Conservation (phyloP, 2,113 vertebrate species). For the Mesoclemmys tuberculata region DNA sequence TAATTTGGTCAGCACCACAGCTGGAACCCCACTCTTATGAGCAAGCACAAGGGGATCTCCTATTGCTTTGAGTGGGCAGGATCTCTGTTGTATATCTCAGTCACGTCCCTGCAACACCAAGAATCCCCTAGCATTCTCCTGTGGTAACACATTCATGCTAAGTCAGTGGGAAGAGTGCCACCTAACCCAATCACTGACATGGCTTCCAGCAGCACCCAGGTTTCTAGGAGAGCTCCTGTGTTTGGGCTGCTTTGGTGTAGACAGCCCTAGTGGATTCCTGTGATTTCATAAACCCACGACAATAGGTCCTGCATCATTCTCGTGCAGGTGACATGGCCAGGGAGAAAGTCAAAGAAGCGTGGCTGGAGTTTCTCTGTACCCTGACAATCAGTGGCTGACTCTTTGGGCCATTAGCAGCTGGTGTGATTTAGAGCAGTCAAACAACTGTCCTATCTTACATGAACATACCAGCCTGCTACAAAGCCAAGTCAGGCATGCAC, state of each 20-base stretch:
- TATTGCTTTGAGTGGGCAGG: background rate
- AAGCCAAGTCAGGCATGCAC: background rate
- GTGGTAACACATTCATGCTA: background rate
- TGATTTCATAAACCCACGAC: background rate
- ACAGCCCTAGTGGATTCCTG: background rate
- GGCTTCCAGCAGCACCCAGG: background rate
- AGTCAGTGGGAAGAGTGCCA: background rate
- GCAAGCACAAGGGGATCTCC: background rate
- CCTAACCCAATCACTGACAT: background rate
- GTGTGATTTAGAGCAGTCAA: background rate
- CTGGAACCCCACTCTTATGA: background rate
- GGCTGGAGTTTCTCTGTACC: background rate
- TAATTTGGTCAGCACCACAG: background rate
- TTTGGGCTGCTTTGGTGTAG: background rate
- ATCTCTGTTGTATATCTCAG: background rate
- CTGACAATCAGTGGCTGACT: background rate
- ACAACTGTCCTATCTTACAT: background rate
- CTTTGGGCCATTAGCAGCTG: background rate
- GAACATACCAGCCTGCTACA: accelerated
- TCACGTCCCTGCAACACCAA: background rate
- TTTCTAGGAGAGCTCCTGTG: background rate
- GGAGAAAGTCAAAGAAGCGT: background rate
- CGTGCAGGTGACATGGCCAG: background rate
- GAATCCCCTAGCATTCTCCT: background rate
- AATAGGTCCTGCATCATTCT: background rate